Percentiles rank a stretch among this genome's conserved stretches.
Conservation (phyloP, 2,113 vertebrate species). For the Herpetotheres cachinnans region DNA sequence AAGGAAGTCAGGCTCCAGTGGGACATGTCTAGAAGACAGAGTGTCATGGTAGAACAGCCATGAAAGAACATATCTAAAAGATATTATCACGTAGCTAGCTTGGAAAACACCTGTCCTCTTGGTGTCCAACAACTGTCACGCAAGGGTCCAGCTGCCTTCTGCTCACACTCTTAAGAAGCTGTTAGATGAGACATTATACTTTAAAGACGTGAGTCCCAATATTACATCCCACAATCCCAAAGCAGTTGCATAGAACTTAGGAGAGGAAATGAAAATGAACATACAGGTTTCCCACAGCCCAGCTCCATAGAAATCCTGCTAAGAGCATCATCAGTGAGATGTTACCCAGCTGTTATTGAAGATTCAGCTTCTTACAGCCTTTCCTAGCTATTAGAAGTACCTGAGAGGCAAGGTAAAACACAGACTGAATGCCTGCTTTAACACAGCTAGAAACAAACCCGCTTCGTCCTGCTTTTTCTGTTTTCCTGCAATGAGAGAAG, state of each 20-base stretch:
- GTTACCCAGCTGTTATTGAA: neutral
- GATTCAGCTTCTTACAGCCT: neutral
- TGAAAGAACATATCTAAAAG: neutral
- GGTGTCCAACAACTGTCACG: neutral
- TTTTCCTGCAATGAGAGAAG: neutral
- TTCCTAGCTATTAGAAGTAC: neutral
- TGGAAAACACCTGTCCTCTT: neutral
- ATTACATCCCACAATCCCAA: neutral
- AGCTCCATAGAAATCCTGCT: neutral
- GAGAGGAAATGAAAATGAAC: neutral
- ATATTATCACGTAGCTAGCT: neutral
- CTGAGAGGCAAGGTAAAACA: neutral
- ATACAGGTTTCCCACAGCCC: neutral
- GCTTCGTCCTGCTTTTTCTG: neutral
- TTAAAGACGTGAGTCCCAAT: neutral
- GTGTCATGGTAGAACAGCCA: neutral
- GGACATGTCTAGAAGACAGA: neutral
- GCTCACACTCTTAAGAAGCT: neutral
- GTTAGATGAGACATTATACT: neutral
- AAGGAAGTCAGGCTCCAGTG: neutral
- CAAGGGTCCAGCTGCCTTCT: neutral
- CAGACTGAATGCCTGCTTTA: neutral
- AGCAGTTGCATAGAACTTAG: neutral
- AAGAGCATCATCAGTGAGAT: neutral
- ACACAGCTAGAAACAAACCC: neutral